Percentiles rank a stretch among this genome's conserved stretches.
phyloP scores from a whole-genome alignment of 2,888 invertebrate species.

The Xestia xanthographa region DNA sequence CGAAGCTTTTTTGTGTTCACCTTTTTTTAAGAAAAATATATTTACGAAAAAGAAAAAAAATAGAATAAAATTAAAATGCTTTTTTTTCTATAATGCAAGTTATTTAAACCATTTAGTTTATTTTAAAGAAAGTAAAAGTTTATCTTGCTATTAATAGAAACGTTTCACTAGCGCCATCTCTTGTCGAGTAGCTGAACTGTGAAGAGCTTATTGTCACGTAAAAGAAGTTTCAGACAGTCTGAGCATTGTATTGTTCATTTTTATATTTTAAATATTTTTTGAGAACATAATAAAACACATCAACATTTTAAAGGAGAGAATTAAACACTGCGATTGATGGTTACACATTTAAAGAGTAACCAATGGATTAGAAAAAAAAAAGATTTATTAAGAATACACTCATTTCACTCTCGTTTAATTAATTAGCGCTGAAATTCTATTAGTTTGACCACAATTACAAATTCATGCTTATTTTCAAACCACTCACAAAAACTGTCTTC shows the following conservation, averaged over 20 bases:
- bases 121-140: neutral
- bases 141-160: constrained; percentile 24
- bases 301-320: neutral
- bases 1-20: neutral
- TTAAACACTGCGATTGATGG: neutral
- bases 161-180: constrained; percentile 77
- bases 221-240: neutral
- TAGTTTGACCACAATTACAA: constrained; percentile 45
- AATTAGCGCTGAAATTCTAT: constrained; percentile 21
- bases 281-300: neutral
- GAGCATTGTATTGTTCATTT: neutral
- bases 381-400: constrained; percentile 11
- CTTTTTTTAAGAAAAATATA: neutral
- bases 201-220: constrained; percentile 15
- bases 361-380: neutral
- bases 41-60: neutral
- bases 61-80: no score
- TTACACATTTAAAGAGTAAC: neutral
- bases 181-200: constrained; percentile 74
- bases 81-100: neutral
- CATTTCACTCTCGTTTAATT: constrained; percentile 8
- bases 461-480: constrained; percentile 65
- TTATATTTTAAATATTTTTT: neutral
- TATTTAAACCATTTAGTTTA: neutral
- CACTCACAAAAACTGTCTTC: constrained; percentile 80